Base-by-base conservation (phyloP, 1,140 invertebrate species). In the Drosophila gunungcola region DNA sequence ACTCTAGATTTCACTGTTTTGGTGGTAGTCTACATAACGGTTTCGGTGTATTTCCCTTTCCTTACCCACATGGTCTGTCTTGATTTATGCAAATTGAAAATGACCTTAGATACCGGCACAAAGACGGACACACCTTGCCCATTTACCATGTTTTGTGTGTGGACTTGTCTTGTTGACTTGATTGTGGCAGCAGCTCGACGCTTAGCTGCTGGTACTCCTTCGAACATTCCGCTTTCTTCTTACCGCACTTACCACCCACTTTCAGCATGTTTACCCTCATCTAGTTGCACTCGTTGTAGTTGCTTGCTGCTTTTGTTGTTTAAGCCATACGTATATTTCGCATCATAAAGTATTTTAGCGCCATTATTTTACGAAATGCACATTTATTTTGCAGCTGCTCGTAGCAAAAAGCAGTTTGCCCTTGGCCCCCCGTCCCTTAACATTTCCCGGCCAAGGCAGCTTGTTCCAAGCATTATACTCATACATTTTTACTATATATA, bases 1-100 rank as follows among this genome's bases (percentile, higher is more conserved):
- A 32, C 29, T 38, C 10, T 7, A 38, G 36, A 38, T 21, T 21
- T 21, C 16, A 21, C 16, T 21, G 16, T 21, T 21, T 21, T 21
- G 16, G 16, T 21, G 16, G 16, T 21, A 21, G 16, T 21, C 16
- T 21, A 21, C 16, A 21, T 21, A 21, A 21, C 16, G 16, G 16
- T 1, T 21, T 21, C 36, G 4, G 34, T 38, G 10, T 25, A 10
- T 12, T 16, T 42, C 16, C 27, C 3, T 21, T 13, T 25, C 48
- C 43, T 34, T 34, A 45, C 72, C 55, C 63, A 73, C 60, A 69
- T 73, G 78, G 68, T 73, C 61, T 80, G 54, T 65, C 78, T 80
- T 85, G 82, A 85, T 85, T 85, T 85, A 85, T 85, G 82, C 81
- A 85, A 85, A 85, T 85, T 85, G 81, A 85, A 85, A 85, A 80